Evolutionary conservation across 92 coral and sea anemone species (phyloP).

Genomic region (Epizoanthus rinbou): DNA sequence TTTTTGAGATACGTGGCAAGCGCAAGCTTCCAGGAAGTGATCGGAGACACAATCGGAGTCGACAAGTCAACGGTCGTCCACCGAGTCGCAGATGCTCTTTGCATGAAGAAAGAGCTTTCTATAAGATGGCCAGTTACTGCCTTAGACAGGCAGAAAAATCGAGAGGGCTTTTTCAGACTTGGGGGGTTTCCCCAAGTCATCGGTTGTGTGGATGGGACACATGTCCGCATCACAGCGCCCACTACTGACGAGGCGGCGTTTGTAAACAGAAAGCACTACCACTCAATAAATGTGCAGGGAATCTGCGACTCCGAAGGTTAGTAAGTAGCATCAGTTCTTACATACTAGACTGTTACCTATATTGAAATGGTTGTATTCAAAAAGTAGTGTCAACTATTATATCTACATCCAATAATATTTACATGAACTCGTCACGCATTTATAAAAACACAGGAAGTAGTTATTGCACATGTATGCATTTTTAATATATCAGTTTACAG

Average conservation of each 20-base stretch:
- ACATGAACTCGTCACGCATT: too few relatives aligned
- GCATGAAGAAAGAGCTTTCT: constrained; percentile 22
- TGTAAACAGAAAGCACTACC: constrained; percentile 41
- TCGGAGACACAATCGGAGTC: constrained; percentile 50
- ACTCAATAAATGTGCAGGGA: constrained; percentile 40
- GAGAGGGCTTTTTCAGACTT: constrained; percentile 35
- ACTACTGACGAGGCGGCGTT: constrained; percentile 25
- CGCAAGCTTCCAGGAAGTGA: constrained; percentile 40
- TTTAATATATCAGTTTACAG: too few relatives aligned
- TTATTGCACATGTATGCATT: too few relatives aligned
- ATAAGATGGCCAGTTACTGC: constrained; percentile 33
- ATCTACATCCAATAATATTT: too few relatives aligned
- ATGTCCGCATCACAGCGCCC: constrained; percentile 27
- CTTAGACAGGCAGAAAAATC: constrained; percentile 18
- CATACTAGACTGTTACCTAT: background rate
- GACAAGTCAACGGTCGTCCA: constrained; percentile 43
- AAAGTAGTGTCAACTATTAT: too few relatives aligned
- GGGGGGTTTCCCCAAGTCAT: constrained; percentile 41
- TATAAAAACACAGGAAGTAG: too few relatives aligned
- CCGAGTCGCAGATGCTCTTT: constrained; percentile 27
- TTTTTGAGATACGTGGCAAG: constrained; percentile 39
- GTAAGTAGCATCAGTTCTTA: too few relatives aligned
- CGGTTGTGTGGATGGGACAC: constrained; percentile 43
- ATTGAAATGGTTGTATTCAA: too few relatives aligned
- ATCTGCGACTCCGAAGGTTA: constrained; percentile 43